Evolutionary conservation across 2,113 vertebrate species (phyloP), one percentile per base, ranked within the genome.

Genomic region (Vidua macroura): DNA sequence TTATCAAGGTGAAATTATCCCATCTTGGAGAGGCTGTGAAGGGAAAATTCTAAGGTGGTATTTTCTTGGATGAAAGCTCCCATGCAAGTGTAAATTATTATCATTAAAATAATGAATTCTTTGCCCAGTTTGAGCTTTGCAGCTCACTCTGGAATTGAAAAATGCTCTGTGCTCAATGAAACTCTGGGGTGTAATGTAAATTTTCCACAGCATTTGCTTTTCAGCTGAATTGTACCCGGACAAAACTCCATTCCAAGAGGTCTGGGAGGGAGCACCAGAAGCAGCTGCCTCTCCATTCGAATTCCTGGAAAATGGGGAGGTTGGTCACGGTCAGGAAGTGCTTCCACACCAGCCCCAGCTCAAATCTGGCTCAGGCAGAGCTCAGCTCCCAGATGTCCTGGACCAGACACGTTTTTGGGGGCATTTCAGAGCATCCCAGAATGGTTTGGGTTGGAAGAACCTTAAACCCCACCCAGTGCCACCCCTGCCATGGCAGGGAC

Each of bases 31-130:
- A 90, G 72, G 62, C 64, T 56, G 70, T 18, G 78, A 94, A 93
- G 63, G 83, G 83, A 82, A 86, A 94, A 96, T 76, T 90, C 89
- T 85, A 86, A 86, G 69, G 37, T 39, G 60, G 7, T 91, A 84
- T 96, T 96, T 95, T 86, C 88, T 55, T 78, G 91, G 95, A 88
- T 95, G 88, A 96, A 96, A 96, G 94, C 90, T 95, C 91, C 87
- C 92, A 67, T 90, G 82, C 83, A 90, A 96, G 81, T 88, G 83
- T 93, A 95, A 97, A 97, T 96, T 94, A 96, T 96, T 86, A 92
- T 92, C 83, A 97, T 97, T 96, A 96, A 95, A 95, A 93, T 91
- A 88, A 87, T 78, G 69, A 94, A 93, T 96, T 92, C 90, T 74
- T 73, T 94, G 60, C 81, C 88, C 8, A 3, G 53, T 86, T 96